Base-by-base conservation (phyloP, 2,113 vertebrate genomes). In the Prietella phreatophila region DNA sequence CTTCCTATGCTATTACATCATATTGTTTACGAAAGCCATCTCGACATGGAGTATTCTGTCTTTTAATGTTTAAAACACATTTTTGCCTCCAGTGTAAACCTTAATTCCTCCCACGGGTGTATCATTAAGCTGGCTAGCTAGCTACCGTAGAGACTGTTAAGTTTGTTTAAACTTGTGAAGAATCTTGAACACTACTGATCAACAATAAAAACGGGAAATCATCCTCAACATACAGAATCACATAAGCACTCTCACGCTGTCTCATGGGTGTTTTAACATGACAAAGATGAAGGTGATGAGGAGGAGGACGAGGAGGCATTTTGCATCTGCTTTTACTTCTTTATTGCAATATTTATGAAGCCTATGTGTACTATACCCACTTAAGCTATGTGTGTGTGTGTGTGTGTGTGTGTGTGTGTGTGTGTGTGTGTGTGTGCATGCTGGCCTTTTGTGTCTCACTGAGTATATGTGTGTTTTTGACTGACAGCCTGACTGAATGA, bases 401-500 rank as follows among this genome's bases (percentile, higher is more conserved):
- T 81, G 22, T 83, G 15, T 60, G 58, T 65, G 82, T 83, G 27
- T 20, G 50, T 80, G 17, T 76, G 73, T 73, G 69, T 76, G 39
- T 76, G 73, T 83, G 27, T 20, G 50, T 80, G 17, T 76, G 73
- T 73, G 69, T 76, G 39, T 76, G 73, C n/a, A 2, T 36, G 50
- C 39, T 82, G 80, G 30, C 56, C 33, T 82, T 60, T 39, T 82
- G 33, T 61, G 56, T 60, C 33, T 60, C 63, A 55, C 27, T 6
- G 63, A 30, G 8, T n/a, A 25, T 69, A 22, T 65, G 63, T 84
- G 83, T 55, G 56, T 5, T 61, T 82, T 69, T 84, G 83, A 84
- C 22, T 84, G 83, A 84, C 83, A 84, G 61, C 15, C 83, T 53
- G 42, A 33, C 39, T 84, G 61, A 69, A 69, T 56, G 47, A 25